phyloP scores from a whole-genome alignment of 2,888 invertebrate species.

The Bimastos eiseni region DNA sequence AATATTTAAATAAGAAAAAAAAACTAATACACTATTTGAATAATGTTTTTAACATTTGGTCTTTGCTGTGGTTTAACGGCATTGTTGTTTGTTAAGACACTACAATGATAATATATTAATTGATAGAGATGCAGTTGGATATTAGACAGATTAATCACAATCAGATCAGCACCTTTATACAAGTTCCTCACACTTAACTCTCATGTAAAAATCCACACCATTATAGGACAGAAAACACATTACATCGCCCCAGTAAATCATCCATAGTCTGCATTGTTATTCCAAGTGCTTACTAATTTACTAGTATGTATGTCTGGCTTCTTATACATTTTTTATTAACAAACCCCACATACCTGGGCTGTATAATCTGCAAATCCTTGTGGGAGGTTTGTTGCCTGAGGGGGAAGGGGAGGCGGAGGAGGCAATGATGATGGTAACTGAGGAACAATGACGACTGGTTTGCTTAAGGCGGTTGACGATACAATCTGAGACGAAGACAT shows the following conservation, averaged over 20 bases:
- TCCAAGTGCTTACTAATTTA: not conserved
- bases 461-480: constrained; percentile 16
- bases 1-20: too few relatives aligned
- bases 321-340: not conserved
- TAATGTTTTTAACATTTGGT: too few relatives aligned
- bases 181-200: too few relatives aligned
- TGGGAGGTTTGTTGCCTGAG: constrained; percentile 20
- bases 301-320: not conserved
- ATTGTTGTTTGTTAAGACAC: too few relatives aligned
- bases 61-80: too few relatives aligned
- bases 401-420: constrained; percentile 29
- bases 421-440: not conserved
- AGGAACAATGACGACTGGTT: constrained; percentile 17
- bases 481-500: constrained; percentile 35
- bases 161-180: too few relatives aligned
- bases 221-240: not conserved
- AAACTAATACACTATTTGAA: too few relatives aligned
- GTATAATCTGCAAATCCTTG: constrained; percentile 16
- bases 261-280: not conserved
- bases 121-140: too few relatives aligned
- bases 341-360: not conserved
- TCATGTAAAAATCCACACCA: not conserved
- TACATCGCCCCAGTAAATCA: not conserved
- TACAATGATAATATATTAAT: too few relatives aligned
- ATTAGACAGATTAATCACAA: too few relatives aligned